Percentiles rank a stretch among this genome's conserved stretches.
phyloP scores from a whole-genome alignment of 2,888 invertebrate species.

The Lithodes maja region DNA sequence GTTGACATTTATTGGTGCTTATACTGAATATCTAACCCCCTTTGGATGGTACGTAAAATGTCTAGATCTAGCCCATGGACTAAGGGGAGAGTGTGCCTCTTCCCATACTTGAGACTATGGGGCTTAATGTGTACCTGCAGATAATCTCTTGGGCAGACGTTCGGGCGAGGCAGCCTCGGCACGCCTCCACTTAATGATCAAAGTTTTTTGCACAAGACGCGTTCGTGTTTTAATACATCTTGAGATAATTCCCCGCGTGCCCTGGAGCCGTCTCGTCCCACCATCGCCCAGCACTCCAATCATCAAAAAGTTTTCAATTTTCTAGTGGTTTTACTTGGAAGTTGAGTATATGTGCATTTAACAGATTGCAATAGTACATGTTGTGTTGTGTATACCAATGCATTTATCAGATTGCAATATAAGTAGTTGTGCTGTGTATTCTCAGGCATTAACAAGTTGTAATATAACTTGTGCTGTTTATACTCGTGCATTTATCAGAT shows the following conservation, averaged over 20 bases:
- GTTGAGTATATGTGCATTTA: neutral
- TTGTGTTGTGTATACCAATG: constrained; percentile 13
- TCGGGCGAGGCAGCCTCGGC: neutral
- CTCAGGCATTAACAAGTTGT: neutral
- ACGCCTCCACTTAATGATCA: neutral
- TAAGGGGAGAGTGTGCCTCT: no score
- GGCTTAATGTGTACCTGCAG: neutral
- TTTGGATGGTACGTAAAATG: no score
- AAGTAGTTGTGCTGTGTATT: neutral
- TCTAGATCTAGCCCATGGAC: no score
- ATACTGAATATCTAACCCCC: no score
- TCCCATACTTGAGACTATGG: no score
- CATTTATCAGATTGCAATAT: neutral
- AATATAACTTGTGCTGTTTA: neutral
- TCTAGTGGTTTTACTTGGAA: constrained; percentile 12
- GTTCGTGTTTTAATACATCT: constrained; percentile 5
- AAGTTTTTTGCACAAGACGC: constrained; percentile 15
- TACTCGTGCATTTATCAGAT: neutral
- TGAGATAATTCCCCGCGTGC: neutral
- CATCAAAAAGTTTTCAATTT: constrained; percentile 20
- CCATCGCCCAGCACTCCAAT: neutral
- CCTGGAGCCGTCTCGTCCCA: constrained; percentile 19
- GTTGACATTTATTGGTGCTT: no score
- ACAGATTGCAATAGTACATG: neutral
- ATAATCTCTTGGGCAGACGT: neutral